phyloP scores from a whole-genome alignment of 2,113 vertebrate species.

The Aegithalos caudatus region DNA sequence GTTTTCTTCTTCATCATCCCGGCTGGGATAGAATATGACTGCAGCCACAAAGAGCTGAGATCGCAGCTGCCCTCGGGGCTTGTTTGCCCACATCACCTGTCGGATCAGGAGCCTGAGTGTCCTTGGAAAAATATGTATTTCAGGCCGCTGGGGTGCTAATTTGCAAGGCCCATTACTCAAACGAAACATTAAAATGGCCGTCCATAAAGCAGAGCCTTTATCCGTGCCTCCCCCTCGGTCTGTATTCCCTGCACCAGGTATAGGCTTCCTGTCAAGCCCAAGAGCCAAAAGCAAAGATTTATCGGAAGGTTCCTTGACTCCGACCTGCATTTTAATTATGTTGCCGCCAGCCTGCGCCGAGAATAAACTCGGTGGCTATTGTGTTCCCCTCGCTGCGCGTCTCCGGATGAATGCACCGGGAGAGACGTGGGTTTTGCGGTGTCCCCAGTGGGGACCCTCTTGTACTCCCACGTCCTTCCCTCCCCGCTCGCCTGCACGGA shows the following conservation, averaged over 20 bases:
- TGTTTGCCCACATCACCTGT: slow-evolving; percentile 66
- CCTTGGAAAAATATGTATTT: slow-evolving; percentile 77
- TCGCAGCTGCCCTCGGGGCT: slow-evolving; percentile 57
- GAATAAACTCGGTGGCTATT: neutral
- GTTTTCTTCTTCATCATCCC: slow-evolving; percentile 47
- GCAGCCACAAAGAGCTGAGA: slow-evolving; percentile 34
- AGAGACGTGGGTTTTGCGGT: neutral
- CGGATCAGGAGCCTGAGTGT: slow-evolving; percentile 55
- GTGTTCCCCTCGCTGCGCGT: neutral
- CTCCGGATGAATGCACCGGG: neutral
- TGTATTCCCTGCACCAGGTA: slow-evolving; percentile 19
- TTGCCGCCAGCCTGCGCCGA: neutral
- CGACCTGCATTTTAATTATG: slow-evolving; percentile 60
- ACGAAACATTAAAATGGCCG: slow-evolving; percentile 68
- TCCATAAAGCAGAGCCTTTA: slow-evolving; percentile 53
- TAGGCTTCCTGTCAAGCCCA: slow-evolving; percentile 70
- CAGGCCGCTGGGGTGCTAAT: slow-evolving; percentile 72
- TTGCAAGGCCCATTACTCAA: slow-evolving; percentile 82
- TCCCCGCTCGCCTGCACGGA: accelerated
- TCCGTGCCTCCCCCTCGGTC: slow-evolving; percentile 45
- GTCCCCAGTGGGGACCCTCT: neutral
- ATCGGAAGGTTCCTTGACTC: slow-evolving; percentile 58
- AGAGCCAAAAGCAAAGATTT: slow-evolving; percentile 74
- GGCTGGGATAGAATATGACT: slow-evolving; percentile 59
- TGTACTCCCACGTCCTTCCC: neutral